These are phyloP conservation scores for Acridotheres tristis DNA, from an alignment of 2,797 vertebrate genomes.

Conservation along the genomic window DNA sequence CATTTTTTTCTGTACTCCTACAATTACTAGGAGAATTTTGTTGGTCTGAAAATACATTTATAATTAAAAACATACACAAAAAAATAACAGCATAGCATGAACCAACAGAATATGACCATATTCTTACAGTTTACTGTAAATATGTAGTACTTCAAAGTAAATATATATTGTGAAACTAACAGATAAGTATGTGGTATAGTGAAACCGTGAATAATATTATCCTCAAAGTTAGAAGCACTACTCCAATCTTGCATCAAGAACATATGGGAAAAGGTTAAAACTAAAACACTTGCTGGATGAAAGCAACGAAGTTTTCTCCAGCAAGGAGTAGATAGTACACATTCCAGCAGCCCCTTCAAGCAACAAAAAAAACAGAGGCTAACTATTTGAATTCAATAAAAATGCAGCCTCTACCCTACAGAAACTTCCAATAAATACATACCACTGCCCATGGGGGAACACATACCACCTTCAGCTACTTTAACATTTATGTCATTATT, in stretches of 20 bases:
- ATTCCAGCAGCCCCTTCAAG: neutral
- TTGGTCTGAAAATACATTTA: neutral
- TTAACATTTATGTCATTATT: neutral
- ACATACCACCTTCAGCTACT: neutral
- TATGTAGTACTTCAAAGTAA: neutral
- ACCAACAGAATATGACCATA: neutral
- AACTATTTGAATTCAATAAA: neutral
- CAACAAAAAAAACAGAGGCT: neutral
- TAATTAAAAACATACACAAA: neutral
- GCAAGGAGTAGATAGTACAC: neutral
- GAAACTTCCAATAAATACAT: neutral
- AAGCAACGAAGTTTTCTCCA: neutral
- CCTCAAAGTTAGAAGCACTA: neutral
- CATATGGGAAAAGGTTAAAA: neutral
- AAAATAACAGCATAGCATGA: neutral
- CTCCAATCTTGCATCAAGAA: neutral
- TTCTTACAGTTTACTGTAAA: neutral
- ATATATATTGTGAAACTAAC: neutral
- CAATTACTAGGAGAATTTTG: neutral
- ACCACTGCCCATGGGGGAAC: neutral
- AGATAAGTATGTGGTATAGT: neutral
- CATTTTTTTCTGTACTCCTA: neutral
- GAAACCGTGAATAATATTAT: neutral
- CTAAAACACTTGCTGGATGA: neutral
- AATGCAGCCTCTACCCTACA: neutral